Conservation (phyloP, 2,113 vertebrate species). For the Platysternon megacephalum region DNA sequence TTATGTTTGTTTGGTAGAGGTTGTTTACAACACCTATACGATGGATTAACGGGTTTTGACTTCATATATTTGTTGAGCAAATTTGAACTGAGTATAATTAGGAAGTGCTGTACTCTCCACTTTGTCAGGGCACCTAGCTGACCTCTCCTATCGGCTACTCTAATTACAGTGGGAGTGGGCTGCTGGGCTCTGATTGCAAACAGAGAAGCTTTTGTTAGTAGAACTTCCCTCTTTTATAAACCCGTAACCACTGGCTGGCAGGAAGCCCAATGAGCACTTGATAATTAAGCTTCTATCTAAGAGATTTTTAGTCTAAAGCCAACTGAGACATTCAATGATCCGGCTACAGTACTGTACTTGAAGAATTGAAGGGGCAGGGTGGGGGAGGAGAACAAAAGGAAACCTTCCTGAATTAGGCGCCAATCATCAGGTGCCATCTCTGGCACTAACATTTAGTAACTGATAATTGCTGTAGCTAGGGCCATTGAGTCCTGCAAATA, state of each 20-base stretch:
- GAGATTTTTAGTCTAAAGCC: constrained; percentile 39
- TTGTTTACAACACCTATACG: not conserved
- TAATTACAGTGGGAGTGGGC: not conserved
- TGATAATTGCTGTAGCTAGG: constrained; percentile 84
- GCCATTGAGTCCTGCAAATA: constrained; percentile 82
- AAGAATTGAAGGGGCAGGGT: constrained; percentile 45
- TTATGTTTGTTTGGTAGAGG: not conserved
- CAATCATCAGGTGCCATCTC: constrained; percentile 72
- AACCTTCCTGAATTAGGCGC: constrained; percentile 46
- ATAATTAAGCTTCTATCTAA: constrained; percentile 33
- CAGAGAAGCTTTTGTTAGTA: not conserved
- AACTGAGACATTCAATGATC: constrained; percentile 59
- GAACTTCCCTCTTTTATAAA: not conserved
- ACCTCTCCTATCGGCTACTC: not conserved
- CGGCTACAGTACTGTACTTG: not conserved
- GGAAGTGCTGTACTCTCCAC: not conserved
- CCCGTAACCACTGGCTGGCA: not conserved
- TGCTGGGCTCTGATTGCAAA: not conserved
- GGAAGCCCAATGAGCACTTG: constrained; percentile 34
- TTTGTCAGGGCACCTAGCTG: not conserved
- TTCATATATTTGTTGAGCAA: not conserved
- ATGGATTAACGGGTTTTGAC: not conserved
- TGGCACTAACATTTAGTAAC: constrained; percentile 80
- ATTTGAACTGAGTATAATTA: constrained; percentile 27
- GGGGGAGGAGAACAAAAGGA: not conserved